Conservation (phyloP, 2,888 invertebrate species). For the Escarpia spicata region DNA sequence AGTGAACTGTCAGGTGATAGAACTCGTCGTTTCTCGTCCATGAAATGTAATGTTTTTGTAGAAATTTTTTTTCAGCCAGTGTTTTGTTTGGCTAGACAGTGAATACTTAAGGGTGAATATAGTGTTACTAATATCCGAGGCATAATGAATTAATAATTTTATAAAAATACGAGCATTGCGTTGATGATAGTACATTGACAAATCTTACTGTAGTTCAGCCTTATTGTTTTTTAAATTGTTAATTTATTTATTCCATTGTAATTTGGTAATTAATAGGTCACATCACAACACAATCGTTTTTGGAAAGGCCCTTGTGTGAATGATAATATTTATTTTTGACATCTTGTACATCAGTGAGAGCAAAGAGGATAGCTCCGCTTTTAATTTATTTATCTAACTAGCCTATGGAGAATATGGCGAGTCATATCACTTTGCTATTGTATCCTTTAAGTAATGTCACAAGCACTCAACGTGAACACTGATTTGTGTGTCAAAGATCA, state of each 20-base stretch:
- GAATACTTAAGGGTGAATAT: too few species aligned
- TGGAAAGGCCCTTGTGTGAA: too few species aligned
- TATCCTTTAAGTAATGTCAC: background rate
- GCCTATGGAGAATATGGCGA: background rate
- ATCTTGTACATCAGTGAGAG: background rate
- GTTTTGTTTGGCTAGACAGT: too few species aligned
- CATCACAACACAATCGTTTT: too few species aligned
- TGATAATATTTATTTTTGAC: background rate
- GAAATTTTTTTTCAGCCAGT: too few species aligned
- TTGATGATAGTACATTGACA: background rate
- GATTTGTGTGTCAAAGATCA: background rate
- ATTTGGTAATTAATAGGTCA: too few species aligned
- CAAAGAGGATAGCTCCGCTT: too few species aligned
- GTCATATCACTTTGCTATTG: background rate
- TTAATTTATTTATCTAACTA: background rate
- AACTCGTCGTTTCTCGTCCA: too few species aligned
- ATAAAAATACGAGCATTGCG: background rate
- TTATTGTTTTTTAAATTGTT: background rate
- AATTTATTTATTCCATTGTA: background rate
- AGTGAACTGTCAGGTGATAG: background rate
- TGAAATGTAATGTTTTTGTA: too few species aligned
- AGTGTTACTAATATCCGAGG: background rate
- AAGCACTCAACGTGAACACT: background rate
- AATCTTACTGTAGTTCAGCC: background rate
- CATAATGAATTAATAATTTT: background rate